These are phyloP conservation scores for Guaruba guarouba DNA, from an alignment of 2,113 vertebrate genomes.

Conservation along the genomic window DNA sequence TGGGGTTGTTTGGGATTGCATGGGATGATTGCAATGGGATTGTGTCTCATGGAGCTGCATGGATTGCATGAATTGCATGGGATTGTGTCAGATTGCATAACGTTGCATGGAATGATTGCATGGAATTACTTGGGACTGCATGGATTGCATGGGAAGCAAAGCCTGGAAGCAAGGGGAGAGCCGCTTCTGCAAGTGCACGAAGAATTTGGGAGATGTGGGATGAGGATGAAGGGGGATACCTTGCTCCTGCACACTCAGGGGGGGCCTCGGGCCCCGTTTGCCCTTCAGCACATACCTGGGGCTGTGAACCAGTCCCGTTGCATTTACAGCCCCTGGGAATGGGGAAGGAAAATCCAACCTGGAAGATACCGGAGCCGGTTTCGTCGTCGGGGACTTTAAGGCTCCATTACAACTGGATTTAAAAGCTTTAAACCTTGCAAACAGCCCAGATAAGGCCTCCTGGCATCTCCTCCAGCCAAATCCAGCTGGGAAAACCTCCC, in stretches of 20 bases:
- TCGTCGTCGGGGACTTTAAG: background rate
- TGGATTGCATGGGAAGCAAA: background rate
- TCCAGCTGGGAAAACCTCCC: accelerated
- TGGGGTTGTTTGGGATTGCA: background rate
- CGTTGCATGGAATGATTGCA: background rate
- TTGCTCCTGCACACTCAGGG: background rate
- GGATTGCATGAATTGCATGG: background rate
- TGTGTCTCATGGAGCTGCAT: background rate
- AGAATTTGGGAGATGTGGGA: accelerated
- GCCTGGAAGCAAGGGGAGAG: accelerated
- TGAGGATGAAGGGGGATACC: accelerated
- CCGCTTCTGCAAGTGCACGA: accelerated
- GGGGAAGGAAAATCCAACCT: background rate
- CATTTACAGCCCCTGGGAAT: background rate
- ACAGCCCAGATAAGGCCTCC: accelerated
- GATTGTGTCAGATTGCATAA: background rate
- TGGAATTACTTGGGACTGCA: too few relatives aligned
- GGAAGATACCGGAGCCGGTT: accelerated
- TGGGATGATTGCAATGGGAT: background rate
- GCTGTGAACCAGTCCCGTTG: accelerated
- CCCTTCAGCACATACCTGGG: accelerated
- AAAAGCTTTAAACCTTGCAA: background rate
- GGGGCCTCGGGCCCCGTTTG: accelerated
- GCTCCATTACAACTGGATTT: accelerated
- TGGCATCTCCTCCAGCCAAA: background rate